Conservation (phyloP, 2,888 invertebrate genomes). For the Notodonta ziczac region DNA sequence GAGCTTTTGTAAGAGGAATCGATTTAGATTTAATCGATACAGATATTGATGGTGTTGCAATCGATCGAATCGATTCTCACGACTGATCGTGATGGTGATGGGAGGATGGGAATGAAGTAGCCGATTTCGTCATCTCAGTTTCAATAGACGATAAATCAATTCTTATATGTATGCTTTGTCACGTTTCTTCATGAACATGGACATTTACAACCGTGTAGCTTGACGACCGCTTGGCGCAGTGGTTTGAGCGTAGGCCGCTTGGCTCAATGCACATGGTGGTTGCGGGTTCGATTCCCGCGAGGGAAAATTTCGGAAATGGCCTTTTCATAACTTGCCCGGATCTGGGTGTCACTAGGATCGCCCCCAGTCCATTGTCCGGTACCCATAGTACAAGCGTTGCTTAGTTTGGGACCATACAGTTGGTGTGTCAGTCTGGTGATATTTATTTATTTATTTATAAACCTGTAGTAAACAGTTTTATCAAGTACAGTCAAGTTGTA, state of each 20-base stretch:
- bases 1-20: constrained; percentile 41
- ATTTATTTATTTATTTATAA: neutral
- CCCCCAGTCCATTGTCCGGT: too few species aligned
- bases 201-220: neutral
- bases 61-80: constrained; percentile 29
- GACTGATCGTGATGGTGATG: constrained; percentile 28
- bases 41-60: constrained; percentile 39
- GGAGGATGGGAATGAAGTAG: constrained; percentile 7
- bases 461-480: neutral
- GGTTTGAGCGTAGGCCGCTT: too few species aligned
- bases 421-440: too few species aligned
- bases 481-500: neutral
- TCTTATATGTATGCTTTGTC: neutral
- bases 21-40: constrained; percentile 45
- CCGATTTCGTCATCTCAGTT: constrained; percentile 5
- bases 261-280: too few species aligned
- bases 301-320: too few species aligned
- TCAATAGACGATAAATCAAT: constrained; percentile 6
- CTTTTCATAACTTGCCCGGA: too few species aligned
- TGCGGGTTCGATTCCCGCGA: too few species aligned
- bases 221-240: too few species aligned
- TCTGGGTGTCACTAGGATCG: too few species aligned
- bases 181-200: neutral
- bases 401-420: too few species aligned
- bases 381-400: too few species aligned